A percentile compares a stretch with the other conserved stretches of the same genome.
Conservation (phyloP, 2,888 invertebrate genomes). For the Venusia cambrica region DNA sequence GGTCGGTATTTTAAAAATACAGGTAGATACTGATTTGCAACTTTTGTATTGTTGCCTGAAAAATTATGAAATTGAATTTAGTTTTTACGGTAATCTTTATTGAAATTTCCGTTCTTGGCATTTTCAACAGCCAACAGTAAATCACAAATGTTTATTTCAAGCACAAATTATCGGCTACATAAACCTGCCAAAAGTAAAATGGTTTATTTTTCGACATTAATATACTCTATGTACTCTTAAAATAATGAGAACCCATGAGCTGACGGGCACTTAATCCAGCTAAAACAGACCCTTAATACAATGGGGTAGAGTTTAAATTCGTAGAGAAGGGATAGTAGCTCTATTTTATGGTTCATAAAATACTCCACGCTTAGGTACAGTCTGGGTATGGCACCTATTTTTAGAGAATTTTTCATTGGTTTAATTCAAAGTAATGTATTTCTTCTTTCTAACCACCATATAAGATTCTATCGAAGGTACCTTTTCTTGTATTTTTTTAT, state of each 20-base stretch:
- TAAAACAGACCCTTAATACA: constrained; percentile 9
- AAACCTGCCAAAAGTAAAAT: not conserved
- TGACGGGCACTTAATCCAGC: constrained; percentile 3
- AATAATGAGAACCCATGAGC: constrained; percentile 14
- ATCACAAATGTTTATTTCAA: too few relatives aligned
- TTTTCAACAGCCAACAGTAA: too few relatives aligned
- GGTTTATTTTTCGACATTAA: constrained; percentile 4
- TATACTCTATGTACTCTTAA: constrained; percentile 12
- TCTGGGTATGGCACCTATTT: constrained; percentile 1
- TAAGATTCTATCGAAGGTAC: too few relatives aligned
- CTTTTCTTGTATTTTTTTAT: too few relatives aligned
- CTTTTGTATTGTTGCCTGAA: too few relatives aligned
- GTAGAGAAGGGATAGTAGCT: constrained; percentile 3
- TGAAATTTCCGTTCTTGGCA: too few relatives aligned
- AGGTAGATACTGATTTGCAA: too few relatives aligned
- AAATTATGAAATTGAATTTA: too few relatives aligned
- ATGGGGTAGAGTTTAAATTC: constrained; percentile 8
- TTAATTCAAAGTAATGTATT: constrained; percentile 2
- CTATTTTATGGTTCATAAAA: constrained; percentile 15
- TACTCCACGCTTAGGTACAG: constrained; percentile 12
- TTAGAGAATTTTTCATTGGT: constrained; percentile 6
- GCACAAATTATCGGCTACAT: not conserved
- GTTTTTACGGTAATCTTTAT: too few relatives aligned
- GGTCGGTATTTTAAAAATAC: too few relatives aligned
- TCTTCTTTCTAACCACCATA: too few relatives aligned